Evolutionary conservation across 1,140 invertebrate species (phyloP).

Genomic region (Proales similis): DNA sequence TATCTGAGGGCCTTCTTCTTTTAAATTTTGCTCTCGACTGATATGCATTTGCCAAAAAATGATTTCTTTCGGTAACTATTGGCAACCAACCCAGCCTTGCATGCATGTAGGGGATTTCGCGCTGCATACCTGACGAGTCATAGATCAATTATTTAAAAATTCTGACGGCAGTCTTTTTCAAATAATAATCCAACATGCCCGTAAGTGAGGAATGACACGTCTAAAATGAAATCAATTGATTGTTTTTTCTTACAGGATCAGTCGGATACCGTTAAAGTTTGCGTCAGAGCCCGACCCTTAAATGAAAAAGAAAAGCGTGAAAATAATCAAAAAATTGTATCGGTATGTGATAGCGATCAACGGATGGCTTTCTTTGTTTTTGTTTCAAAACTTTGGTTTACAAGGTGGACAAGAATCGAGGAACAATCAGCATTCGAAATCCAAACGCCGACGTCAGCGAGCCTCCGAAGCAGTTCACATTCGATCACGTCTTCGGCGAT

Average conservation of each 20-base stretch:
- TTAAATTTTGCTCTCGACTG: too few relatives aligned
- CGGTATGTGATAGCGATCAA: conserved; percentile 19
- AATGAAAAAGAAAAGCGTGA: conserved; percentile 66
- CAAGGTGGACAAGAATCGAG: conserved; percentile 20
- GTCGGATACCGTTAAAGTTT: conserved; percentile 74
- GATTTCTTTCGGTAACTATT: too few relatives aligned
- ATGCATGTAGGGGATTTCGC: too few relatives aligned
- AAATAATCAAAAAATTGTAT: conserved; percentile 61
- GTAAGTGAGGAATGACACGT: conserved; percentile 3
- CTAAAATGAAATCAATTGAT: not conserved
- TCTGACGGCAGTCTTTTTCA: too few relatives aligned
- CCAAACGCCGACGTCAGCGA: conserved; percentile 54
- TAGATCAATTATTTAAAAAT: too few relatives aligned
- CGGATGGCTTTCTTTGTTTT: not conserved
- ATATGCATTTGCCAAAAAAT: too few relatives aligned
- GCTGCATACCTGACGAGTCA: too few relatives aligned
- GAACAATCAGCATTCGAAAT: conserved; percentile 39
- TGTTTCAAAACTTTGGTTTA: not conserved
- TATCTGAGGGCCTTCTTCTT: too few relatives aligned
- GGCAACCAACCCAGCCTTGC: too few relatives aligned
- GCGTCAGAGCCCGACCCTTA: conserved; percentile 82
- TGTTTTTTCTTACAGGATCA: not conserved
- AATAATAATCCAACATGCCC: conserved; percentile 21
- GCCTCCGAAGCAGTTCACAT: conserved; percentile 65
- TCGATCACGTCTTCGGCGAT: conserved; percentile 65